Conservation (phyloP, 2,888 invertebrate species). For the Xestia sexstrigata region DNA sequence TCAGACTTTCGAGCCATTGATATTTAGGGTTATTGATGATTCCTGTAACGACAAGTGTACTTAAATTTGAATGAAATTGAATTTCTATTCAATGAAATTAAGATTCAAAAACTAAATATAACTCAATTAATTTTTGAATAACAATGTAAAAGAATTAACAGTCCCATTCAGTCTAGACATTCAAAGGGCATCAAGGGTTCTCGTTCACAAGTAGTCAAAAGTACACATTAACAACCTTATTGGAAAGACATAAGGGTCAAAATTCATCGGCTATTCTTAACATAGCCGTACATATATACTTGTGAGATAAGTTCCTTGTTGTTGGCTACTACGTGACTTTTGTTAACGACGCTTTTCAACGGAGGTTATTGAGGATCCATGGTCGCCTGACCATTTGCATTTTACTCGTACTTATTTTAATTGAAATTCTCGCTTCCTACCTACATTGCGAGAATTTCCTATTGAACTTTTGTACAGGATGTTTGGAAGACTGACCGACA, state of each 20-base stretch:
- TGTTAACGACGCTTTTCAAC: slow-evolving; percentile 75
- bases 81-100: neutral
- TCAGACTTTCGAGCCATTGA: neutral
- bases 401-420: slow-evolving; percentile 42
- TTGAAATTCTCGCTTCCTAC: slow-evolving; percentile 38
- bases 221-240: slow-evolving; percentile 22
- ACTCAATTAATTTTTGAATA: slow-evolving; percentile 51
- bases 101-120: slow-evolving; percentile 18
- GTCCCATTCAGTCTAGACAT: slow-evolving; percentile 73
- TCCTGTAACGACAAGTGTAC: neutral
- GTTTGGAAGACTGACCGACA: neutral
- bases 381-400: slow-evolving; percentile 53
- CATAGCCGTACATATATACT: slow-evolving; percentile 55
- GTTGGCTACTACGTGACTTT: slow-evolving; percentile 76
- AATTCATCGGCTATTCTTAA: slow-evolving; percentile 39
- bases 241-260: slow-evolving; percentile 43
- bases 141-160: slow-evolving; percentile 53
- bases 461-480: neutral
- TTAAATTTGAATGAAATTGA: too few relatives aligned
- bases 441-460: neutral
- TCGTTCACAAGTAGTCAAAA: slow-evolving; percentile 15
- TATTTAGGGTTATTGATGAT: neutral
- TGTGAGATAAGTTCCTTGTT: slow-evolving; percentile 73
- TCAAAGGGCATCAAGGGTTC: slow-evolving; percentile 58
- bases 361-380: slow-evolving; percentile 42